Base-by-base conservation (phyloP, 2,113 vertebrate genomes). In the Onychostruthus taczanowskii region DNA sequence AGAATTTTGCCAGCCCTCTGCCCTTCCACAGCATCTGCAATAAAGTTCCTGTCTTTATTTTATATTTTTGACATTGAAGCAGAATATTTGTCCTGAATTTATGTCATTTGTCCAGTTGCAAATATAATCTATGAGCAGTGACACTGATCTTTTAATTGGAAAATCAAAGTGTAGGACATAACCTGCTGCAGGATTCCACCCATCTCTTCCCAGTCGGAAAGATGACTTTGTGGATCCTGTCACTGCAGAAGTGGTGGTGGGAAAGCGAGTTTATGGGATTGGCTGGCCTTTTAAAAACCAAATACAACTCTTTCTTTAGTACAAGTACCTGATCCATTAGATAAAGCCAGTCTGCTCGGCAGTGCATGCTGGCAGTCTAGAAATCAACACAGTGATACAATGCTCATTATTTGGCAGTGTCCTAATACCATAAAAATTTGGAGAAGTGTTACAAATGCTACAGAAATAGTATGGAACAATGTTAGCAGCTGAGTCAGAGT, bases 31-130 rank as follows among this genome's bases (percentile, higher is more conserved):
- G 59, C 80, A 43, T 69, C 85, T 86, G 81, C 95, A 85, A 2
- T 97, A 88, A 97, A 82, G 82, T 95, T 95, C 80, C 83, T 21
- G 63, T 76, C 74, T 91, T 94, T 19, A 0, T 95, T 96, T 96
- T 92, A 93, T 93, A 80, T 92, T 90, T 95, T 87, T 96, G 97
- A 97, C 93, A 89, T 89, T 97, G 96, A 96, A 86, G 69, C 50
- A 67, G 97, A 96, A 90, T 96, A 97, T 97, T 97, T 97, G 95
- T 67, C 95, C 89, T 94, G 87, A 96, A 96, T 97, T 97, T 81
- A 95, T 97, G 93, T 91, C 81, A 95, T 97, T 97, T 96, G 93
- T 82, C 92, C 88, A 87, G 95, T 79, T 75, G 70, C 92, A 97
- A 80, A 94, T 97, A 95, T 81, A 97, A 87, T 77, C 84, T 93